These are phyloP conservation scores for Spheniscus humboldti DNA, from an alignment of 2,797 vertebrate species.

Conservation along the genomic window DNA sequence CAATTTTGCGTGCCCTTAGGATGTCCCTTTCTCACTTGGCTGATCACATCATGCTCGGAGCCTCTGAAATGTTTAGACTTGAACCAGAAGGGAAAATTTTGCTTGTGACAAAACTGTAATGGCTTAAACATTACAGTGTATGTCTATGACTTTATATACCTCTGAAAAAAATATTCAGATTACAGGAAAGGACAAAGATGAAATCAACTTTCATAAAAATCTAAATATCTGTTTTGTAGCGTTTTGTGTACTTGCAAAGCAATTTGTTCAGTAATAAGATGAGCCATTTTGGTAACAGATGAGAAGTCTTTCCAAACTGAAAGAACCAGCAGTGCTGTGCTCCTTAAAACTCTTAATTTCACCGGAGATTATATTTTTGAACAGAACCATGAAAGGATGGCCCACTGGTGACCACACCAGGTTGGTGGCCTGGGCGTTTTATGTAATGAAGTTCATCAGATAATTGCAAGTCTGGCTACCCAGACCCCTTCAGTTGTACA, in stretches of 20 bases:
- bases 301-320: not conserved
- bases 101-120: not conserved
- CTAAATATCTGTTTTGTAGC: not conserved
- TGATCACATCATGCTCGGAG: not conserved
- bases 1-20: conserved; percentile 38
- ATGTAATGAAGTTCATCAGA: not conserved
- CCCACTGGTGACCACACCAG: not conserved
- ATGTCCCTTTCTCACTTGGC: conserved; percentile 15
- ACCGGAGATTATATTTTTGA: not conserved
- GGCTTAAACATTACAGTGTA: not conserved
- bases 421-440: not conserved
- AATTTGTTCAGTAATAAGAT: not conserved
- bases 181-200: not conserved
- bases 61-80: not conserved
- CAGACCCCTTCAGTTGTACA: not conserved
- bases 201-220: not conserved
- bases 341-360: not conserved
- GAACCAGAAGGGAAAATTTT: not conserved
- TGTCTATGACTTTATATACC: not conserved
- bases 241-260: not conserved
- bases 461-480: not conserved
- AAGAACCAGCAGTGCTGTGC: not conserved
- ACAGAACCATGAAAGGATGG: not conserved
- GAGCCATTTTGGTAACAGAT: not conserved
- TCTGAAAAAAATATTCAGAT: not conserved